Percentiles rank a stretch among this genome's conserved stretches.
Evolutionary conservation across 2,113 vertebrate species (phyloP).

Genomic region (Alexandromys fortis): DNA sequence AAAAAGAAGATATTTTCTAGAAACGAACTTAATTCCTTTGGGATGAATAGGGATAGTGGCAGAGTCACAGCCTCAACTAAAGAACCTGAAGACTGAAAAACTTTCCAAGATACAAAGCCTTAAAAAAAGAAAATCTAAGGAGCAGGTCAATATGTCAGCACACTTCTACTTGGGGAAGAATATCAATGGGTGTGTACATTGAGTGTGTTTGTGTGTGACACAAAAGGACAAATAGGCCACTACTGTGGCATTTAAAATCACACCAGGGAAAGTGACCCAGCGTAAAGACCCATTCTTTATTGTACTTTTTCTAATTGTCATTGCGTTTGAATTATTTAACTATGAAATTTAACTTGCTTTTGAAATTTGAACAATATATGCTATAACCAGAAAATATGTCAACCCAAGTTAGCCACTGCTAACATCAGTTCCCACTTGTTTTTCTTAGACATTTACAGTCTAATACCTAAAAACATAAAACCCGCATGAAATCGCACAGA

Average conservation of each 20-base stretch:
- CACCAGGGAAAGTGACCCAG: not conserved
- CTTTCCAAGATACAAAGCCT: not conserved
- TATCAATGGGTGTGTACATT: not conserved
- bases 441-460: not conserved
- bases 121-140: not conserved
- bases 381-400: not conserved
- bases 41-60: accelerated
- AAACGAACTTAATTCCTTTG: not conserved
- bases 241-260: not conserved
- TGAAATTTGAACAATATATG: not conserved
- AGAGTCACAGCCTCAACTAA: not conserved
- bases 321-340: not conserved
- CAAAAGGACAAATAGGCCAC: not conserved
- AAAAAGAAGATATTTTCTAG: not conserved
- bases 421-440: not conserved
- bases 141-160: not conserved
- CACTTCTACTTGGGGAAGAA: not conserved
- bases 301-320: not conserved
- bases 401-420: not conserved
- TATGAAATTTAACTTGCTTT: not conserved
- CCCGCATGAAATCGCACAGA: not conserved
- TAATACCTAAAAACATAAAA: not conserved
- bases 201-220: not conserved
- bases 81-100: not conserved
- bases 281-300: not conserved